Evolutionary conservation across 2,888 invertebrate species (phyloP), one percentile per base, ranked within the genome.

Genomic region (Hololepta plana): DNA sequence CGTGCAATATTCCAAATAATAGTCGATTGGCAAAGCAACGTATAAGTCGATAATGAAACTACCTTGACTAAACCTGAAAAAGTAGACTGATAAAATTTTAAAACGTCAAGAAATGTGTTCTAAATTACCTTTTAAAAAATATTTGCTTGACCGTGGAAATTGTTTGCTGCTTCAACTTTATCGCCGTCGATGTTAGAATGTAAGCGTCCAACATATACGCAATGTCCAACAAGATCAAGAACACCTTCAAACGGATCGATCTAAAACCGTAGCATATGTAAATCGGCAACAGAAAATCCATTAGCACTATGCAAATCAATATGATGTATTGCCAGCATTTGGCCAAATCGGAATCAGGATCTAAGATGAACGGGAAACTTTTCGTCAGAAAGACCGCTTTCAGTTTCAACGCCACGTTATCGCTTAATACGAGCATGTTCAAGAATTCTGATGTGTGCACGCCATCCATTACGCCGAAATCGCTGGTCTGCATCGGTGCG

Each of bases 351-450:
- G 62, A 62, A 14, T 57, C 45, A 0, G 53, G 49, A 46, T 60
- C 58, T 31, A 63, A 41, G 28, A 63, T 57, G 53, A 60, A 60
- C 2, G 63, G 63, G 17, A 61, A 60, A 10, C 38, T 47, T 2
- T 51, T 41, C 30, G 49, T 48, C 12, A 60, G 38, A 30, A 60
- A 62, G 12, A 42, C 36, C 2, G 34, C 62, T 17, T 35, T 29
- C n/a, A 37, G 34, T 28, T 40, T 42, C 21, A 42, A 26, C 23
- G 41, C 41, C 6, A 40, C 35, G 4, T 37, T 35, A 14, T 37
- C 35, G 21, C 36, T 39, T 8, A 43, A 24, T 7, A 38, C 41
- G n/a, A 38, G 23, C 19, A 41, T 23, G 26, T 39, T 36, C 23
- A 43, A 28, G 28, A 35, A 38, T 20, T 35, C 26, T 1, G 40